Base-by-base conservation (phyloP, 2,888 invertebrate species). In the Blomia tropicalis region DNA sequence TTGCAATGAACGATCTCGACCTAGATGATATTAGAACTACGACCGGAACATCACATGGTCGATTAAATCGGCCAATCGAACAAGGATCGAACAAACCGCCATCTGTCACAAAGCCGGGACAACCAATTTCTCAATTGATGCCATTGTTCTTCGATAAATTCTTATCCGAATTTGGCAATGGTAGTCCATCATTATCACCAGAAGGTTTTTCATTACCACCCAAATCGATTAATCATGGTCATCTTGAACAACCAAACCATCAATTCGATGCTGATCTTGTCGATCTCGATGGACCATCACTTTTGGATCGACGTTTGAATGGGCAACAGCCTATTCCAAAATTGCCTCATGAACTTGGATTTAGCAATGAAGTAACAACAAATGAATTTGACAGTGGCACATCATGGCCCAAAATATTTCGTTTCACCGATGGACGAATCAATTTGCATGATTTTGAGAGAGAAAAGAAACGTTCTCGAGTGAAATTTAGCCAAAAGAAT, bases 331-430 rank as follows among this genome's bases (percentile, higher is more conserved):
- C 22, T 14, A 23, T n/a, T 4, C 51, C 44, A 25, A 60, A 25
- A n/a, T 25, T 44, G 7, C n/a, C n/a, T n/a, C n/a, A n/a, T n/a
- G 41, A 60, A 31, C 22, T 43, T 17, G 4, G n/a, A 5, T 64
- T 31, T 53, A 59, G 30, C 19, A 59, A 25, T 59, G 64, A n/a
- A n/a, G 11, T 23, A 31, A 2, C 56, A 2, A 14, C 56, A 31
- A 47, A 47, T 47, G 47, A 47, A 47, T 47, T 47, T 47, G 47
- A 47, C 22, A 11, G 11, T 2, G 58, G 17, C 17, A n/a, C 22
- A 22, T 59, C 62, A 29, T 66, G 64, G 64, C 66, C 66, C 22
- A 66, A 66, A 59, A 65, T 66, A 58, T 66, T 66, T 43, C 62
- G 61, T 54, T 66, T 66, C 31, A 65, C 59, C 23, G 66, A 66